These are phyloP conservation scores for Oscarella lobularis DNA, from an alignment of 37 sponge, comb jelly and placozoan species.

Conservation along the genomic window DNA sequence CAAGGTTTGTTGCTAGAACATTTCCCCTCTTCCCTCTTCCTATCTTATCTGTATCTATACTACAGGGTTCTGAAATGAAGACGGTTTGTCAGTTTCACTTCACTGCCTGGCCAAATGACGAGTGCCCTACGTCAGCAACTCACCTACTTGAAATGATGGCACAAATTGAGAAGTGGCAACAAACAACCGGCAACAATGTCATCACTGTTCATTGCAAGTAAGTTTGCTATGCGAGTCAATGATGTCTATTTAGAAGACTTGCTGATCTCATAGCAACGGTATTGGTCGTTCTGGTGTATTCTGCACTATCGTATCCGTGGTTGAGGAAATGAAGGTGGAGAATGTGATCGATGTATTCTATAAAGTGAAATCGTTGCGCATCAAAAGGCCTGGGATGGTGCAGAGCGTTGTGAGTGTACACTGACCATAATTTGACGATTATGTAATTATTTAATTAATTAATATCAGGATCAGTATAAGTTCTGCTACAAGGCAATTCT, in stretches of 20 bases:
- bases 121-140: slow-evolving; percentile 16
- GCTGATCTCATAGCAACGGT: slow-evolving; percentile 35
- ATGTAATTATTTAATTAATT: too few relatives aligned
- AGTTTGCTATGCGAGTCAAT: slow-evolving; percentile 12
- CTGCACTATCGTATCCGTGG: slow-evolving; percentile 20
- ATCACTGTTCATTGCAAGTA: slow-evolving; percentile 78
- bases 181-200: slow-evolving; percentile 38
- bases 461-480: too few relatives aligned
- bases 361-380: slow-evolving; percentile 33
- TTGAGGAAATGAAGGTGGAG: slow-evolving; percentile 58
- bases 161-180: slow-evolving; percentile 46
- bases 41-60: neutral
- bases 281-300: slow-evolving; percentile 46
- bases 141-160: slow-evolving; percentile 49
- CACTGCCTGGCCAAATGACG: slow-evolving; percentile 38
- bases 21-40: neutral
- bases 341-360: slow-evolving; percentile 55
- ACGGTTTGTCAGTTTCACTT: slow-evolving; percentile 55
- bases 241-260: neutral
- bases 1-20: too few relatives aligned
- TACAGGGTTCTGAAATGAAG: slow-evolving; percentile 18
- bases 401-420: slow-evolving; percentile 24
- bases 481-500: too few relatives aligned
- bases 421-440: too few relatives aligned
- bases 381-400: slow-evolving; percentile 33